Conservation (phyloP, 2,113 vertebrate species). For the Psittacara wagleri region DNA sequence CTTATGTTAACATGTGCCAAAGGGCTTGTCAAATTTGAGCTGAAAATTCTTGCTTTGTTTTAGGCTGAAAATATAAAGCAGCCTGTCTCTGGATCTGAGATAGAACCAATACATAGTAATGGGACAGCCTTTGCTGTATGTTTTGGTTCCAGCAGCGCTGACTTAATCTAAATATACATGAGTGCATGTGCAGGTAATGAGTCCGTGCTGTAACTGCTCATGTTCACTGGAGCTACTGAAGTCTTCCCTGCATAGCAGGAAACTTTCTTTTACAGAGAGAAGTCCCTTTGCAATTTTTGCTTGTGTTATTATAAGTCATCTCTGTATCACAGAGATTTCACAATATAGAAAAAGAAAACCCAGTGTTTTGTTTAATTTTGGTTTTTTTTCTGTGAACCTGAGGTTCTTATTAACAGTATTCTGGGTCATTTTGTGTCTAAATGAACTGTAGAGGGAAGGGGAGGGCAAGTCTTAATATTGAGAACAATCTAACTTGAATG, state of each 20-base stretch:
- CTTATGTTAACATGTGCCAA: background rate
- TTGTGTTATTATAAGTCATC: background rate
- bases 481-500: background rate
- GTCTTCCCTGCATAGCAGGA: background rate
- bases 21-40: background rate
- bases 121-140: background rate
- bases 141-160: background rate
- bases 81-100: background rate
- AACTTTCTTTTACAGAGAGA: background rate
- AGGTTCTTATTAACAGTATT: background rate
- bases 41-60: background rate
- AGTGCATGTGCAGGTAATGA: fast-evolving
- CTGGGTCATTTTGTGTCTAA: background rate
- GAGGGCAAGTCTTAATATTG: background rate
- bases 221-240: background rate
- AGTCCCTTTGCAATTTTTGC: background rate
- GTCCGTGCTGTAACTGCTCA: background rate
- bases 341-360: background rate
- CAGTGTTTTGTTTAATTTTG: background rate
- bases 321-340: background rate
- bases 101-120: background rate
- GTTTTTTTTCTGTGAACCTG: background rate
- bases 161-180: background rate
- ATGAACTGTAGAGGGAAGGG: background rate
- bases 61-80: background rate